Percentiles rank a stretch among this genome's conserved stretches.
phyloP scores from a whole-genome alignment of 2,113 vertebrate species.

The Ivindomyrus marchei region DNA sequence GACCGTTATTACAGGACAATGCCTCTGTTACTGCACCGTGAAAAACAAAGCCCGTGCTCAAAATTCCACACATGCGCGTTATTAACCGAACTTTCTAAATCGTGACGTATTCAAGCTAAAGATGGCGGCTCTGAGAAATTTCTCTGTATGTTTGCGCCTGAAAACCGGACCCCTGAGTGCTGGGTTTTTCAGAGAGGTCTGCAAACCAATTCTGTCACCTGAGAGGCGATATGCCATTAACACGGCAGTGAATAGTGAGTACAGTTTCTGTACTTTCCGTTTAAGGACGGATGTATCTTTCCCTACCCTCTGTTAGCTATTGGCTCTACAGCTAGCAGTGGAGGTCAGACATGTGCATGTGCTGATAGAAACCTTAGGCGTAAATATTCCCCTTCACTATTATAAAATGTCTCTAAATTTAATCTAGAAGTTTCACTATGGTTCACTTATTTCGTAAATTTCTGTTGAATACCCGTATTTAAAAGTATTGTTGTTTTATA shows the following conservation, averaged over 20 bases:
- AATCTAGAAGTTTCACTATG: background rate
- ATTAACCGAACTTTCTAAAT: background rate
- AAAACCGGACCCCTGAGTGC: constrained; percentile 31
- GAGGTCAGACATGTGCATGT: constrained; percentile 30
- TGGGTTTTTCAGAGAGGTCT: constrained; percentile 12
- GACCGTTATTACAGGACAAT: background rate
- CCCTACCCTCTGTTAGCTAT: background rate
- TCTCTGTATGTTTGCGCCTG: constrained; percentile 32
- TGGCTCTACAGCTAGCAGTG: background rate
- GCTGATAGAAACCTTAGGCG: background rate
- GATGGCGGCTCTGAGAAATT: constrained; percentile 46
- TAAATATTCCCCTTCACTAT: background rate
- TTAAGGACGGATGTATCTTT: background rate
- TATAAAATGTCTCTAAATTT: background rate
- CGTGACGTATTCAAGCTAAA: constrained; percentile 35
- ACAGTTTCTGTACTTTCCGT: background rate
- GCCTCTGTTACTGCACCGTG: background rate
- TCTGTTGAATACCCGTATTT: background rate
- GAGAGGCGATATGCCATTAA: constrained; percentile 36
- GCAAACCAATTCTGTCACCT: constrained; percentile 15
- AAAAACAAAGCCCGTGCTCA: background rate
- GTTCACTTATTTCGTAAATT: background rate
- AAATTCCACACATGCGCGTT: constrained; percentile 6
- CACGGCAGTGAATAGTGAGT: constrained; percentile 51
- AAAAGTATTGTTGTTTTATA: background rate